Percentiles rank a stretch among this genome's conserved stretches.
Conservation (phyloP, 2,888 invertebrate genomes). For the Chloroclysta siterata region DNA sequence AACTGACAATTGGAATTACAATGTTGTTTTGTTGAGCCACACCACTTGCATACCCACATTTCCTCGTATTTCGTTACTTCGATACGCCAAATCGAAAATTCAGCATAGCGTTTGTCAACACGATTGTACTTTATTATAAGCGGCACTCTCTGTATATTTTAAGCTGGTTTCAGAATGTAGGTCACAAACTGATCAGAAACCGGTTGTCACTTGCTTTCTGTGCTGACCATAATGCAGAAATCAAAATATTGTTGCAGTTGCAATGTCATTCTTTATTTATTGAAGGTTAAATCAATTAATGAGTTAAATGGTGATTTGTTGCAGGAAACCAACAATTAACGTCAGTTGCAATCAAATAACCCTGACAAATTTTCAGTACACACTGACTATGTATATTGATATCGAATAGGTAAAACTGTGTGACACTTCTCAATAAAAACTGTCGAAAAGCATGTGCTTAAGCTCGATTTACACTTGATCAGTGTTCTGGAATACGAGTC, state of each 20-base stretch:
- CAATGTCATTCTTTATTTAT: constrained; percentile 13
- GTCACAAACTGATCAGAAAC: constrained; percentile 45
- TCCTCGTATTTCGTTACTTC: constrained; percentile 17
- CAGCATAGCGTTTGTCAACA: constrained; percentile 20
- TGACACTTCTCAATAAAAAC: background rate
- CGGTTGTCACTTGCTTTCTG: constrained; percentile 49
- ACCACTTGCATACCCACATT: constrained; percentile 3
- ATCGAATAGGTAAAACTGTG: background rate
- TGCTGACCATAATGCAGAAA: constrained; percentile 23
- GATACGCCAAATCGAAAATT: constrained; percentile 19
- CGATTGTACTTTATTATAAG: constrained; percentile 29
- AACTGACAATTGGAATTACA: background rate
- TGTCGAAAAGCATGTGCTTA: background rate
- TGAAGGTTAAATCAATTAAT: background rate
- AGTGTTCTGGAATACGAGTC: background rate
- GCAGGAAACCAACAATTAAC: background rate
- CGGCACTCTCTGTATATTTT: constrained; percentile 28
- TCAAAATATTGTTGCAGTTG: constrained; percentile 17
- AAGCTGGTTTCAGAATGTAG: constrained; percentile 46
- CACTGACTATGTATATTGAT: no score
- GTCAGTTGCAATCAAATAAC: background rate
- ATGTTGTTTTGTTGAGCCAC: constrained; percentile 7
- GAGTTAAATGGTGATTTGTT: background rate
- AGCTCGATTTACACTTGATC: background rate
- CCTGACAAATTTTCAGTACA: background rate